phyloP scores from a whole-genome alignment of 64 coral and sea anemone species.

The Anthopleura sola region DNA sequence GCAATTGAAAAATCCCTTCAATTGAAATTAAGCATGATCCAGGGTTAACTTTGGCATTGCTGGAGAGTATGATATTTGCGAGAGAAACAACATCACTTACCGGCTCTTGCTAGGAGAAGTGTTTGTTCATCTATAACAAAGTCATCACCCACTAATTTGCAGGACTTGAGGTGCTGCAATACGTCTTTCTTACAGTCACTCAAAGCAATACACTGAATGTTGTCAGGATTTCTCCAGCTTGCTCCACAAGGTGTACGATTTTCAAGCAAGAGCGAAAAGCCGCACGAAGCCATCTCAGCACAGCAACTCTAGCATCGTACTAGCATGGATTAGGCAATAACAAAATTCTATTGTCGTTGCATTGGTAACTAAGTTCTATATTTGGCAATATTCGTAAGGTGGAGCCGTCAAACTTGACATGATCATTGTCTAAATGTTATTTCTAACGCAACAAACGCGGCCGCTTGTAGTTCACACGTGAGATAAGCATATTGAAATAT shows the following conservation, averaged over 20 bases:
- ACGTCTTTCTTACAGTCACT: constrained; percentile 28
- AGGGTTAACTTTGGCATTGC: neutral
- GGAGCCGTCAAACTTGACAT: no score
- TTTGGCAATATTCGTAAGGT: no score
- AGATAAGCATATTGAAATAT: no score
- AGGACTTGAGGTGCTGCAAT: neutral
- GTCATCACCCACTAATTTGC: neutral
- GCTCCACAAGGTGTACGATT: constrained; percentile 15
- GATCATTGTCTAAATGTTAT: no score
- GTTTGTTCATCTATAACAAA: constrained; percentile 20
- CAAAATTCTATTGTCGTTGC: no score
- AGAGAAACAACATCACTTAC: neutral
- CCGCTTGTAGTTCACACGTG: no score
- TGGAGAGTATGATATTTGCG: neutral
- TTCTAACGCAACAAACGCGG: no score
- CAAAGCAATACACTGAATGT: constrained; percentile 28
- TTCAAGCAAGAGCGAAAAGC: constrained; percentile 14
- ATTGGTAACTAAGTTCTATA: no score
- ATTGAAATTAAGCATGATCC: neutral
- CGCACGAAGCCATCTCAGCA: constrained; percentile 19
- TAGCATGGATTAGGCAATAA: no score
- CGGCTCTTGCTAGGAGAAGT: neutral
- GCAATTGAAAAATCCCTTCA: neutral
- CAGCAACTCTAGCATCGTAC: no score
- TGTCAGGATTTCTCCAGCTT: constrained; percentile 20